Percentiles rank a stretch among this genome's conserved stretches.
Conservation (phyloP, 2,113 vertebrate genomes). For the Urocolius indicus region DNA sequence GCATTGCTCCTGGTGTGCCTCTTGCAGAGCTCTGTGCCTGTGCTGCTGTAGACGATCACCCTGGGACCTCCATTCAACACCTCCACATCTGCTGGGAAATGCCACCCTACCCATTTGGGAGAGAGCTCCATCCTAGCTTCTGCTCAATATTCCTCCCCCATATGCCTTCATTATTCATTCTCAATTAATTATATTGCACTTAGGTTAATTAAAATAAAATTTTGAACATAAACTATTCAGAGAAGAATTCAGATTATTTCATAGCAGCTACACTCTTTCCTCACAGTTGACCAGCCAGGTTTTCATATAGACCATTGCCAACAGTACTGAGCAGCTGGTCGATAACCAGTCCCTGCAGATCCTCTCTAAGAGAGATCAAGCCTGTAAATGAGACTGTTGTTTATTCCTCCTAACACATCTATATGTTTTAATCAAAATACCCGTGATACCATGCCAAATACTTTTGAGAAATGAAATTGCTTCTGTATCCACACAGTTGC, state of each 20-base stretch:
- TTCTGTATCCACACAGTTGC: not conserved
- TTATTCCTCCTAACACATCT: constrained; percentile 13
- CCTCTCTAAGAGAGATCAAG: not conserved
- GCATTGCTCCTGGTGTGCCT: not conserved
- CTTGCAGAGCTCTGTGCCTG: not conserved
- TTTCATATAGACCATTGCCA: not conserved
- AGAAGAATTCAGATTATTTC: not conserved
- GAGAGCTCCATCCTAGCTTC: not conserved
- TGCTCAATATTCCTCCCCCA: not conserved
- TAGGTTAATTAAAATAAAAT: not conserved
- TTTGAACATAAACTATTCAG: not conserved
- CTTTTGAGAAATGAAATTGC: constrained; percentile 3
- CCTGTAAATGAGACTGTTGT: not conserved
- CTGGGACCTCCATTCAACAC: not conserved
- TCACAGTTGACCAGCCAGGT: not conserved
- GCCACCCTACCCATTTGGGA: not conserved
- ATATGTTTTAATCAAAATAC: constrained; percentile 43
- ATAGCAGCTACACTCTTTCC: not conserved
- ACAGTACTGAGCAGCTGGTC: not conserved
- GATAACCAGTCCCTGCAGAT: not conserved
- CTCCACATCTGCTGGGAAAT: not conserved
- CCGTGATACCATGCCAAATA: not conserved
- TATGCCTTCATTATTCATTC: not conserved
- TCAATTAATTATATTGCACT: not conserved
- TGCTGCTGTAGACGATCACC: not conserved